Base-by-base conservation (phyloP, 1,140 invertebrate species). In the Euborellia annulipes region DNA sequence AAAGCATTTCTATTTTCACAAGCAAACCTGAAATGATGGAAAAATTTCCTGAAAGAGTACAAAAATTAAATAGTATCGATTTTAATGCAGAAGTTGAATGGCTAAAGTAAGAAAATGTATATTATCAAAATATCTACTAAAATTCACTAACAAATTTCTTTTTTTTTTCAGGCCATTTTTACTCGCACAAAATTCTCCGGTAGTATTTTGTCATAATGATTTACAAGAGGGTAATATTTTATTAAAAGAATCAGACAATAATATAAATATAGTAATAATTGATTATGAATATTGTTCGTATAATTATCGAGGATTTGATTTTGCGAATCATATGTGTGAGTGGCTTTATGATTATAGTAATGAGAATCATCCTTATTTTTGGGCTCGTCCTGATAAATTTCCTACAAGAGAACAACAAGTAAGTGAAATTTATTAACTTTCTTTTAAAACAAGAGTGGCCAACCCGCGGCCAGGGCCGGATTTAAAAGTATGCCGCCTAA, bases 151-250 rank as follows among this genome's bases (percentile, higher is more conserved):
- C 7, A 41, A 21, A 20, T 43, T n/a, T 8, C 18, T 21, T 13
- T 43, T 43, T 32, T n/a, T 43, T 39, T 32, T n/a, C 17, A 44
- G 22, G 18, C 17, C n/a, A 19, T 34, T 19, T 17, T 36, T 41
- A 43, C 13, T 22, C 37, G 54, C 57, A 46, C 54, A 69, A 7
- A 54, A 66, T 16, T 82, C 85, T 47, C 85, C 88, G 0, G 87
- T 96, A 1, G 79, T 92, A 0, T 98, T 98, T 62, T 94, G 89
- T 58, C 94, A 98, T 64, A 98, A 98, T 62, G 94, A 98, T 60
- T 70, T 96, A 61, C 93, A 98, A 65, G 90, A 95, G 73, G 94
- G 93, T 62, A 78, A 72, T 55, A 69, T 70, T 47, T 53, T 72
- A 3, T 48, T 64, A 23, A 49, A 50, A 23, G 18, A 30, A 30